Conservation (phyloP, 2,888 invertebrate genomes). For the Hemithea aestivaria region DNA sequence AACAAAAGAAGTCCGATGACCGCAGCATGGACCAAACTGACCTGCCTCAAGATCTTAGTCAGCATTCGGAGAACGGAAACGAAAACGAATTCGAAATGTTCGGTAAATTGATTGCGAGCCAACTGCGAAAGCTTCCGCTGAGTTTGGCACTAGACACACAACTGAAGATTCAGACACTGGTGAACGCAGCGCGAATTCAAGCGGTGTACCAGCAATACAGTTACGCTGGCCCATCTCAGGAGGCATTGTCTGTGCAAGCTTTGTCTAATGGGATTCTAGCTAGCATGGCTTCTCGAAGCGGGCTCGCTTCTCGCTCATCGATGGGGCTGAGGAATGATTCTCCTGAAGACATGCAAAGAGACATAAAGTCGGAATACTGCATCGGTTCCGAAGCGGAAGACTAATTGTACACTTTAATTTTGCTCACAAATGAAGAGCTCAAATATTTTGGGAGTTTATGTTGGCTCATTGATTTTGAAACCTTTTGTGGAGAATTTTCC, state of each 20-base stretch:
- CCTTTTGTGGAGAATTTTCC: conserved; percentile 2
- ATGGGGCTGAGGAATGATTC: conserved; percentile 57
- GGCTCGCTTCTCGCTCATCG: conserved; percentile 47
- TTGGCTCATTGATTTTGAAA: conserved; percentile 10
- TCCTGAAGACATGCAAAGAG: conserved; percentile 61
- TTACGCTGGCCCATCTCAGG: conserved; percentile 70
- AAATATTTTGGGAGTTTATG: conserved; percentile 1
- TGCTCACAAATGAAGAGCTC: conserved; percentile 9
- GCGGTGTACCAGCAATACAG: conserved; percentile 74
- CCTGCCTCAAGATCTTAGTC: conserved; percentile 67
- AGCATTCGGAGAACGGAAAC: conserved; percentile 67
- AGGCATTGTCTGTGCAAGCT: conserved; percentile 67
- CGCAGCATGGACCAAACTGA: conserved; percentile 51
- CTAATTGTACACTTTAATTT: conserved; percentile 28
- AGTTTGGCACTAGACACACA: conserved; percentile 71
- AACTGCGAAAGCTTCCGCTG: conserved; percentile 65
- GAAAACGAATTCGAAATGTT: conserved; percentile 76
- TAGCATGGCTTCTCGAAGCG: conserved; percentile 63
- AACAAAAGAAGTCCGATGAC: conserved; percentile 67
- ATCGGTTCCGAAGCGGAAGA: conserved; percentile 66
- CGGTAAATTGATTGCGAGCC: conserved; percentile 70
- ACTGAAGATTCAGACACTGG: conserved; percentile 68
- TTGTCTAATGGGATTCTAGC: conserved; percentile 69
- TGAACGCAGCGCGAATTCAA: conserved; percentile 69
- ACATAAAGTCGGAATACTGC: conserved; percentile 61